Base-by-base conservation (phyloP, 2,888 invertebrate genomes). In the Penaeus monodon region DNA sequence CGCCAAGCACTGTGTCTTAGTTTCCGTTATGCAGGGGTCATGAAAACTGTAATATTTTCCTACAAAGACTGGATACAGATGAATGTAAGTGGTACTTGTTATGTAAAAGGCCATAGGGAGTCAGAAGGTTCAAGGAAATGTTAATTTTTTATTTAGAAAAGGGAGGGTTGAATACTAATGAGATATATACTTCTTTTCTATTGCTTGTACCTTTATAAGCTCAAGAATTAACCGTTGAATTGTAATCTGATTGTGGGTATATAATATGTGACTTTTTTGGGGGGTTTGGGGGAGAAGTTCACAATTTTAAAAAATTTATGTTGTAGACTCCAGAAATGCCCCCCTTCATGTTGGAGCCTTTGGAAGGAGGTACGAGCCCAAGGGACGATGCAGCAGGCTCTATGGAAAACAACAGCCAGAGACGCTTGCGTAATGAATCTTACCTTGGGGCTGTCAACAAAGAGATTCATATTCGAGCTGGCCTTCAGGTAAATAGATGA, bases 61-160 rank as follows among this genome's bases (percentile, higher is more conserved):
- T 99, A 99, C 92, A 96, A 97, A 92, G 98, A 99, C 92, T 97
- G 99, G 96, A 98, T 99, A 93, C 97, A 97, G 92, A 95, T 96
- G 93, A 96, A 95, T 92, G 95, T 95, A 91, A 92, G 94, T 92
- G 49, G 17, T 4, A 0, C 7, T 70, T 38, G 27, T 38, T 12
- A 57, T 57, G 57, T 14, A 17, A 57, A 17, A 3, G 49, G 38
- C 38, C 38, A 38, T 6, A 38, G 44, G 44, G 44, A 44, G 10
- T 44, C 44, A 44, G 44, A 44, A 10, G 0, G 44, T 44, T 44
- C 8, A 44, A 44, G 8, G 1, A 44, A 44, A 44, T 10, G 1
- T 44, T 10, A 7, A 10, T 10, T 44, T 44, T 44, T 44, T 44
- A 44, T 44, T 44, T 44, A 44, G 29, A 29, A 22, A 73, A 33